phyloP scores from a whole-genome alignment of 2,888 invertebrate genomes.

The Anoplius nigerrimus region DNA sequence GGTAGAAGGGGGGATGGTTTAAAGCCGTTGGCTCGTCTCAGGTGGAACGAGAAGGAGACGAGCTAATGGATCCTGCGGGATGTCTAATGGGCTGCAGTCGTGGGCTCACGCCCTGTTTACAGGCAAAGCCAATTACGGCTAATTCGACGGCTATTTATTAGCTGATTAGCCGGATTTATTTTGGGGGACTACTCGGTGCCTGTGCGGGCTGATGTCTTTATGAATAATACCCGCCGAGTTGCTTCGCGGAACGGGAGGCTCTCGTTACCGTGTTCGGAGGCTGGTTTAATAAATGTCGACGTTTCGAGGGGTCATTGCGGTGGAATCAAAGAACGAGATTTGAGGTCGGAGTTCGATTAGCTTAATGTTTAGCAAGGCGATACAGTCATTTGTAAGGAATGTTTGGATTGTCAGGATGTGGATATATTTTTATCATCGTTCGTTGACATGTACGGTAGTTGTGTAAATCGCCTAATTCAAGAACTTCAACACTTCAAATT shows the following conservation, averaged over 20 bases:
- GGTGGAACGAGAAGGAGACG: conserved; percentile 40
- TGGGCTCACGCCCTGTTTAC: conserved; percentile 49
- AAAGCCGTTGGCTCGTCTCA: conserved; percentile 24
- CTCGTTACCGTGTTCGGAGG: background rate
- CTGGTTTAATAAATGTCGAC: too few relatives aligned
- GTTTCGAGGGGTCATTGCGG: too few relatives aligned
- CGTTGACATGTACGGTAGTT: too few relatives aligned
- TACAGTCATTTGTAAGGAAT: too few relatives aligned
- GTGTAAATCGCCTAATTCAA: too few relatives aligned
- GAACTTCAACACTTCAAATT: too few relatives aligned
- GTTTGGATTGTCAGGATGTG: too few relatives aligned
- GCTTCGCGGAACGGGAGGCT: background rate
- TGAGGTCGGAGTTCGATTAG: too few relatives aligned
- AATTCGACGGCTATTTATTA: conserved; percentile 58
- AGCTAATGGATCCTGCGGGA: conserved; percentile 62
- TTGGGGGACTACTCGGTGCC: conserved; percentile 24
- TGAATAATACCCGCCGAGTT: conserved; percentile 31
- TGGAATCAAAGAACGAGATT: too few relatives aligned
- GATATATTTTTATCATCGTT: too few relatives aligned
- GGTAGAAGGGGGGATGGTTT: conserved; percentile 37
- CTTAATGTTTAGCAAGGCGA: too few relatives aligned
- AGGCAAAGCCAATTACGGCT: conserved; percentile 56
- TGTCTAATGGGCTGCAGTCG: conserved; percentile 60
- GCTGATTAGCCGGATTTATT: conserved; percentile 53
- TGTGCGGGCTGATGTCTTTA: conserved; percentile 31